These are phyloP conservation scores for Paracentrotus lividus DNA, from an alignment of 53 echinoderm and acorn worm species.

Conservation along the genomic window DNA sequence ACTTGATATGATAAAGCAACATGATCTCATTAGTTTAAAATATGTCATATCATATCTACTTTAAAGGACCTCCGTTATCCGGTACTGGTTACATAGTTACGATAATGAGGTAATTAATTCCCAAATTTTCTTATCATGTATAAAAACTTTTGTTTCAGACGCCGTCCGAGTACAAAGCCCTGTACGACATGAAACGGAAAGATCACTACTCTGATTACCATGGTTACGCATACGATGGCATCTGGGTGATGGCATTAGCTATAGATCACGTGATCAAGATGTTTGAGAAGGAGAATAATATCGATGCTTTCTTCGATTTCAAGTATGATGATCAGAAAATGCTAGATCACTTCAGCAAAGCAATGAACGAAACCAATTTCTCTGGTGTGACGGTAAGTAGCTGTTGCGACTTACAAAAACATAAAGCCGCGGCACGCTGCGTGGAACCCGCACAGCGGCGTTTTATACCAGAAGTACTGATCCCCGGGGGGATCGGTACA, in stretches of 20 bases:
- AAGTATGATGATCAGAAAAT: slow-evolving; percentile 82
- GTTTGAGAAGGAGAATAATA: slow-evolving; percentile 70
- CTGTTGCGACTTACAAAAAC: too few relatives aligned
- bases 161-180: slow-evolving; percentile 79
- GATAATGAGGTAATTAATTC: too few relatives aligned
- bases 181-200: slow-evolving; percentile 75
- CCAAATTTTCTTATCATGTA: background rate
- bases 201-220: slow-evolving; percentile 84
- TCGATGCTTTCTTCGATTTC: slow-evolving; percentile 74
- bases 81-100: too few relatives aligned
- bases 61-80: too few relatives aligned
- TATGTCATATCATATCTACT: too few relatives aligned
- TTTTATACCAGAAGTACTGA: too few relatives aligned
- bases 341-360: slow-evolving; percentile 81
- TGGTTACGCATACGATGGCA: slow-evolving; percentile 97
- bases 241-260: slow-evolving; percentile 96
- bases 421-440: too few relatives aligned
- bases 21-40: too few relatives aligned
- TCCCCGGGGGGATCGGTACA: too few relatives aligned
- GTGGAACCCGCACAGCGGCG: too few relatives aligned
- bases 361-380: slow-evolving; percentile 98
- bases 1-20: too few relatives aligned
- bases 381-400: slow-evolving; percentile 84
- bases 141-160: slow-evolving; percentile 76
- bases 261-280: slow-evolving; percentile 84